A percentile compares a stretch with the other conserved stretches of the same genome.
Conservation (phyloP, 2,888 invertebrate genomes). For the Kryphioiulus occultus region DNA sequence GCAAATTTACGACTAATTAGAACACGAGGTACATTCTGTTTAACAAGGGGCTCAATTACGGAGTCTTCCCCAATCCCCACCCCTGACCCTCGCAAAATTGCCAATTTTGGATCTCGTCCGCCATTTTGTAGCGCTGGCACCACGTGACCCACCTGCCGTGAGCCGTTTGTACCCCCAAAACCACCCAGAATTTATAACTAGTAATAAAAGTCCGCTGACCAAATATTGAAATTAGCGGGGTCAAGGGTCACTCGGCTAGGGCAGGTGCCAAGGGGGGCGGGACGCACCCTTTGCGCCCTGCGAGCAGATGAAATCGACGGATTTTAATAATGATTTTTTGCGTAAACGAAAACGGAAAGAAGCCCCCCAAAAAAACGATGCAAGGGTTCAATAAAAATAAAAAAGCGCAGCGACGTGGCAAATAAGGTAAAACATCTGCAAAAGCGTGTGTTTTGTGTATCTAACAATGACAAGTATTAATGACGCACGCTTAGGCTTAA, state of each 20-base stretch:
- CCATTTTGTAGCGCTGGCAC: background rate
- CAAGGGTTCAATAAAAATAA: background rate
- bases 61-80: background rate
- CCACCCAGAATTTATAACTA: background rate
- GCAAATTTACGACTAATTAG: background rate
- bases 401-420: background rate
- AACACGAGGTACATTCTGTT: background rate
- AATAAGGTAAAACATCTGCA: background rate
- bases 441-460: slow-evolving; percentile 5
- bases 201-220: background rate
- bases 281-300: background rate
- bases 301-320: background rate
- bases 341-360: no score
- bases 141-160: background rate
- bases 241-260: background rate
- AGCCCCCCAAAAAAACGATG: background rate
- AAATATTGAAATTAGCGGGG: background rate
- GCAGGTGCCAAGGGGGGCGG: background rate
- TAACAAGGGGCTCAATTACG: background rate
- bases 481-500: slow-evolving; percentile 5
- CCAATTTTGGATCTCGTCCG: background rate
- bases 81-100: background rate
- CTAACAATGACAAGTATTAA: background rate
- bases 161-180: no score
- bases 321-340: background rate